These are phyloP conservation scores for Tenthredo livida DNA, from an alignment of 2,888 invertebrate genomes.

Conservation along the genomic window DNA sequence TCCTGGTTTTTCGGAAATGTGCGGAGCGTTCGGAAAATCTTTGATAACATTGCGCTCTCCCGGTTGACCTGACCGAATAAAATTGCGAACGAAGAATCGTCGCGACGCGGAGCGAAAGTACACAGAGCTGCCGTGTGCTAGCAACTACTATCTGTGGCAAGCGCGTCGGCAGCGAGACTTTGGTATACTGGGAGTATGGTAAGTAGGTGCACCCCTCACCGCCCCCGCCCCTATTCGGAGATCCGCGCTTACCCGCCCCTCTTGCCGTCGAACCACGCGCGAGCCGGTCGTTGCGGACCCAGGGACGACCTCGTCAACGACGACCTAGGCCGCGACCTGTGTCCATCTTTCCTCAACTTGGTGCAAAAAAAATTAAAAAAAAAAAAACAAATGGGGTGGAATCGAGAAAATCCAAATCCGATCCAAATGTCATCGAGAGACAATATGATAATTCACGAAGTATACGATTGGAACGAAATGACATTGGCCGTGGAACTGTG, in stretches of 20 bases:
- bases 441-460: not conserved
- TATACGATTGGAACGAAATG: not conserved
- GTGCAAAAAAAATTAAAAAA: not conserved
- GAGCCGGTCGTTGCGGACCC: conserved; percentile 57
- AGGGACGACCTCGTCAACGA: conserved; percentile 60
- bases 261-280: conserved; percentile 51
- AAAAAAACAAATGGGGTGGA: not conserved
- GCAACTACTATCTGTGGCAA: conserved; percentile 74
- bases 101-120: conserved; percentile 33
- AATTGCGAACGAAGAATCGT: conserved; percentile 11
- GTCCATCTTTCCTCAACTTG: not conserved
- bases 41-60: not conserved
- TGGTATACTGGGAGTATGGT: conserved; percentile 76
- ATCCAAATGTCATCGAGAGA: not conserved
- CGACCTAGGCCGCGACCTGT: not conserved
- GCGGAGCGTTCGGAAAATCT: not conserved
- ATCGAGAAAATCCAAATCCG: no score
- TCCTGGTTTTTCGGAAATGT: not conserved
- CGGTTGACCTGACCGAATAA: not conserved
- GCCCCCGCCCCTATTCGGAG: conserved; percentile 57
- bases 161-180: conserved; percentile 70
- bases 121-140: conserved; percentile 66
- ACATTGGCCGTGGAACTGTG: not conserved
- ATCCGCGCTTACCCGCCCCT: conserved; percentile 60
- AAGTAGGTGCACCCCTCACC: conserved; percentile 75